phyloP scores from a whole-genome alignment of 2,888 invertebrate species.

The Temnothorax rugatulus region DNA sequence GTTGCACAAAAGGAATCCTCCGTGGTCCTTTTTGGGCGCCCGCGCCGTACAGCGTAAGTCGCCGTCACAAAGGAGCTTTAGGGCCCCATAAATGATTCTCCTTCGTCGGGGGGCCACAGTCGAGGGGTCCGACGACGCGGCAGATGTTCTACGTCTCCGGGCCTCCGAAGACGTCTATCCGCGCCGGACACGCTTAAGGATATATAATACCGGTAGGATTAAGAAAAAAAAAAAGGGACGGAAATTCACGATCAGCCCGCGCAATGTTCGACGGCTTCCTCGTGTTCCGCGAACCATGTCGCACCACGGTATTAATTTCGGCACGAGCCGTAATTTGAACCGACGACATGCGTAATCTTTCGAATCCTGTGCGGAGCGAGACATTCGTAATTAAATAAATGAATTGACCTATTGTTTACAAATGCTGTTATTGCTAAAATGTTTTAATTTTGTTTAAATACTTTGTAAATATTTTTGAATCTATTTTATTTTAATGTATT shows the following conservation, averaged over 20 bases:
- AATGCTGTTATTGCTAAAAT: neutral
- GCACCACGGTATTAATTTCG: conserved; percentile 32
- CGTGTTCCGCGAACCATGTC: neutral
- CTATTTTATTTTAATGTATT: neutral
- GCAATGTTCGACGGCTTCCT: conserved; percentile 16
- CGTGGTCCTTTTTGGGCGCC: conserved; percentile 77
- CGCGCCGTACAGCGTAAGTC: conserved; percentile 71
- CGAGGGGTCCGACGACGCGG: conserved; percentile 64
- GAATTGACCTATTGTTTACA: too few relatives aligned
- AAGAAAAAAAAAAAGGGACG: conserved; percentile 31
- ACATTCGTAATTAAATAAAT: neutral
- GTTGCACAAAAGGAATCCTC: conserved; percentile 84
- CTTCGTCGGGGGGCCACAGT: conserved; percentile 58
- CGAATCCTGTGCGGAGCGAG: neutral
- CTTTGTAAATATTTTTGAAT: conserved; percentile 1
- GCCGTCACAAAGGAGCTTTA: conserved; percentile 73
- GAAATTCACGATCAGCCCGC: conserved; percentile 5
- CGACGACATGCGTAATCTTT: neutral
- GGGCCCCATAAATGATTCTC: conserved; percentile 73
- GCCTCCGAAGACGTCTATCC: conserved; percentile 65
- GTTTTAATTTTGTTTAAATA: neutral
- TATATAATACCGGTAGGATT: conserved; percentile 39
- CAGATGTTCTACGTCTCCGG: conserved; percentile 78
- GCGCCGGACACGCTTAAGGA: conserved; percentile 54
- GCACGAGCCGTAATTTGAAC: conserved; percentile 25